Percentiles rank a stretch among this genome's conserved stretches.
Conservation (phyloP, 2,888 invertebrate genomes). For the Scaptomyza reducta region DNA sequence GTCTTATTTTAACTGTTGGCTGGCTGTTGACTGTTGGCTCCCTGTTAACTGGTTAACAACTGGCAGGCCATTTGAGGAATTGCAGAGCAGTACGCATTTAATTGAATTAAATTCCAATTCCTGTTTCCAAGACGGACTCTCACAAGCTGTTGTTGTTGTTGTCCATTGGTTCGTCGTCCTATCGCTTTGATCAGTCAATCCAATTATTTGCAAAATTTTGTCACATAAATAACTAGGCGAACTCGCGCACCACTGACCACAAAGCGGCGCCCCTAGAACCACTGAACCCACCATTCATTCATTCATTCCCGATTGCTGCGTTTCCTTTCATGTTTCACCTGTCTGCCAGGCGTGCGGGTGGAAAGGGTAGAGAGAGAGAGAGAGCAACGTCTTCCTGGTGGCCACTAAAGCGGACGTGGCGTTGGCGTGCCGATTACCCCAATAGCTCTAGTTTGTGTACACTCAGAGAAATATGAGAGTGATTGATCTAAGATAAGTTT, state of each 20-base stretch:
- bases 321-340: constrained; percentile 80
- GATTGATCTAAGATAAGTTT: not conserved
- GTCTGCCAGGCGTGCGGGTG: constrained; percentile 38
- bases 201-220: constrained; percentile 84
- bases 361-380: not conserved
- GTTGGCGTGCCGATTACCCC: constrained; percentile 71
- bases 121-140: constrained; percentile 21
- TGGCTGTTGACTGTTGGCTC: not conserved
- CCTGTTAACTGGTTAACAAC: constrained; percentile 57
- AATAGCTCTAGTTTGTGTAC: constrained; percentile 15
- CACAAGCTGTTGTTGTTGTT: constrained; percentile 1
- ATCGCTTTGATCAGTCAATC: constrained; percentile 84
- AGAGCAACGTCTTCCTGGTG: constrained; percentile 39
- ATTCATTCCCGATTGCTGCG: constrained; percentile 23
- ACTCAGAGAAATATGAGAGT: not conserved
- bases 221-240: constrained; percentile 84
- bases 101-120: constrained; percentile 83
- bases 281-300: constrained; percentile 10
- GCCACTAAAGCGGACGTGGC: constrained; percentile 41
- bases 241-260: constrained; percentile 29
- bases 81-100: constrained; percentile 82
- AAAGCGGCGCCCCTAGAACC: constrained; percentile 49
- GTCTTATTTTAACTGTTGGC: not conserved
- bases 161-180: constrained; percentile 55
- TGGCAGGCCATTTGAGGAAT: constrained; percentile 76